Base-by-base conservation (phyloP, 2,113 vertebrate genomes). In the Phainopepla nitens region DNA sequence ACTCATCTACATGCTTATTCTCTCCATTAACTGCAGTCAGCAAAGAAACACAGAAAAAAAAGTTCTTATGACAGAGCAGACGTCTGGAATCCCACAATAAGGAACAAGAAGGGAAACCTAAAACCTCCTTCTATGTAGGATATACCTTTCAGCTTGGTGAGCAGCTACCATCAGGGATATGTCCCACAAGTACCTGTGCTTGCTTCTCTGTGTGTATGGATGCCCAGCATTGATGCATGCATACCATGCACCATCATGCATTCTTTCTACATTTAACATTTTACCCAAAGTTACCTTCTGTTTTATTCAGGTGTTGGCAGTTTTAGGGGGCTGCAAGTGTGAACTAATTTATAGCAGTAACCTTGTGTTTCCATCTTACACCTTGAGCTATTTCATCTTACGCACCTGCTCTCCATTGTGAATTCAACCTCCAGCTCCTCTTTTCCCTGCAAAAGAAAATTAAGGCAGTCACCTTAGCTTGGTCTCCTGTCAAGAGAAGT, bases 391-490 rank as follows among this genome's bases (percentile, higher is more conserved):
- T 49, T 62, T 45, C 36, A 39, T 47, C 24, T 89, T 70, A 97
- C 98, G 14, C 83, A 98, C 98, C 98, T 98, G 90, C 98, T 96
- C 36, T 97, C 96, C 88, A 98, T 87, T 57, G 98, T 97, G 95
- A 99, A 99, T 84, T 98, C 98, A 42, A 98, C 97, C 60, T 98
- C 98, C 78, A 99, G 95, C 76, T 97, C 97, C 85, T 98, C 98
- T 94, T 97, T 95, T 44, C 97, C 97, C 97, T 97, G 84, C 13
- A 58, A 96, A 95, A 94, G 45, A 78, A 83, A 89, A 69, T 33
- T 2, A 80, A 93, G 14, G 8, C 27, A 28, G 28, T 82, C 47
- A 93, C 13, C 11, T 8, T 12, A 71, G 16, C 25, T 31, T 45
- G 27, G 35, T 47, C 35, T 29, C 11, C 45, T 53, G 15, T 24